These are phyloP conservation scores for Papilio xuthus DNA, from an alignment of 1,140 invertebrate species.

Conservation along the genomic window DNA sequence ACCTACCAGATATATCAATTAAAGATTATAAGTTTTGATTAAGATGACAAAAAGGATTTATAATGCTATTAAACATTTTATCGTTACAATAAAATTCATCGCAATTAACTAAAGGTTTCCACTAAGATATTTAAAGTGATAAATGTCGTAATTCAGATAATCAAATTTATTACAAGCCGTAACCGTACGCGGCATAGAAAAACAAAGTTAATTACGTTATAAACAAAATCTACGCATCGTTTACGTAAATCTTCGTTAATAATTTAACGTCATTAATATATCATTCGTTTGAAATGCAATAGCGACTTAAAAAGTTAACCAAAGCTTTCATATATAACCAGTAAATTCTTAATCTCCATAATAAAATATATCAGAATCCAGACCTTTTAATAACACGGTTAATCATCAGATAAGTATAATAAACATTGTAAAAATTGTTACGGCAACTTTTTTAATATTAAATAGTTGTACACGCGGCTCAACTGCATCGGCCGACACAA, in stretches of 20 bases:
- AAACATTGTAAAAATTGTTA: neutral
- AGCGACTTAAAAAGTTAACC: neutral
- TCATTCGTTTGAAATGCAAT: neutral
- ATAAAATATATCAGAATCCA: too few relatives aligned
- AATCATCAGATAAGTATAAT: neutral
- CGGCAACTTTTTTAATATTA: neutral
- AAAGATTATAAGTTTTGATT: neutral
- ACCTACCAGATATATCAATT: constrained; percentile 17
- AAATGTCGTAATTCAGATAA: constrained; percentile 14
- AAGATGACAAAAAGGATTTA: constrained; percentile 20
- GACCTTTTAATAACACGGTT: neutral
- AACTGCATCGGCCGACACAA: constrained; percentile 50
- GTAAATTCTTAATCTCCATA: too few relatives aligned
- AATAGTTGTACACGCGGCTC: constrained; percentile 51
- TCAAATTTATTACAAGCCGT: constrained; percentile 7
- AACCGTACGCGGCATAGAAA: constrained; percentile 1
- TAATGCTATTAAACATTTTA: constrained; percentile 1
- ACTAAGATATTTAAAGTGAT: constrained; percentile 1
- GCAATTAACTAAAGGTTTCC: constrained; percentile 6
- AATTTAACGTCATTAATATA: neutral
- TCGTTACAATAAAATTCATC: constrained; percentile 15
- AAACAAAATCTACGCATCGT: constrained; percentile 20
- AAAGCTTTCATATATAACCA: neutral
- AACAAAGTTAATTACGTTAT: constrained; percentile 16
- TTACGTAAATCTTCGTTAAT: constrained; percentile 18